These are phyloP conservation scores for Anarhynchus alexandrinus DNA, from an alignment of 2,113 vertebrate genomes.

Conservation along the genomic window DNA sequence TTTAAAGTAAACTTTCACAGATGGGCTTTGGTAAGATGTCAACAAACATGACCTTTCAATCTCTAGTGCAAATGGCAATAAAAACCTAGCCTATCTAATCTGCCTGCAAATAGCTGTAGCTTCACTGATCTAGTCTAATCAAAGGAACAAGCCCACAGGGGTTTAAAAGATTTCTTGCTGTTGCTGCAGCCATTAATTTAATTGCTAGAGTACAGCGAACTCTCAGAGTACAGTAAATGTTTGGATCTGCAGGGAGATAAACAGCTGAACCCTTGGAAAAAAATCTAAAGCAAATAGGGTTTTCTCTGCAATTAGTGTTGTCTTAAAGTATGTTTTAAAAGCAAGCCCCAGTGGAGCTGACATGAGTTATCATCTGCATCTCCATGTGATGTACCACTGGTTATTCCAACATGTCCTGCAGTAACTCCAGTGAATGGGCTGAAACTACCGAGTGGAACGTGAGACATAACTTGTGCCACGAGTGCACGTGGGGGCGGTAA, in stretches of 20 bases:
- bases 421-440: neutral
- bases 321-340: constrained; percentile 51
- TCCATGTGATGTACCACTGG: neutral
- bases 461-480: neutral
- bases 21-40: constrained; percentile 60
- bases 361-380: constrained; percentile 11
- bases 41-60: constrained; percentile 67
- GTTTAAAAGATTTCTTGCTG: constrained; percentile 69
- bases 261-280: constrained; percentile 58
- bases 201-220: constrained; percentile 70
- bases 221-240: constrained; percentile 65
- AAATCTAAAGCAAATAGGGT: constrained; percentile 48
- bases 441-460: neutral
- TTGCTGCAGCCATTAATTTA: constrained; percentile 74
- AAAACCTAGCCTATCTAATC: constrained; percentile 66
- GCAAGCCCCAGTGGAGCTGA: constrained; percentile 3
- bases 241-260: constrained; percentile 65
- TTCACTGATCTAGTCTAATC: constrained; percentile 75
- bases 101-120: constrained; percentile 72
- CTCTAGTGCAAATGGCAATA: constrained; percentile 61
- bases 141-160: constrained; percentile 73
- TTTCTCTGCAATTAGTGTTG: constrained; percentile 63
- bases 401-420: neutral
- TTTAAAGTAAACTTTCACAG: constrained; percentile 62
- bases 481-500: neutral